Percentiles rank a stretch among this genome's conserved stretches.
phyloP scores from a whole-genome alignment of 2,113 vertebrate species.

The Etheostoma cragini region DNA sequence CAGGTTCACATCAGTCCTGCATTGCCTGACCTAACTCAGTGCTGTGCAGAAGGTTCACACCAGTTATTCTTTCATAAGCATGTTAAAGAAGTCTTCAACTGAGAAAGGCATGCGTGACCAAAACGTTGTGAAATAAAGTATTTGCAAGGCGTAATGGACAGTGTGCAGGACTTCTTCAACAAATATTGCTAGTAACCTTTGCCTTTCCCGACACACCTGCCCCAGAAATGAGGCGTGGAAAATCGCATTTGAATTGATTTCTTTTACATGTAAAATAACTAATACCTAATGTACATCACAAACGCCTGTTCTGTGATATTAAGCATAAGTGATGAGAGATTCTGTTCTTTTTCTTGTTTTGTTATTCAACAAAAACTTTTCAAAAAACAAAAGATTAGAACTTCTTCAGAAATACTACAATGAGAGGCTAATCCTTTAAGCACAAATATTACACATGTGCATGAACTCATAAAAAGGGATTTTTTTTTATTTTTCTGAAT shows the following conservation, averaged over 20 bases:
- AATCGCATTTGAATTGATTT: not conserved
- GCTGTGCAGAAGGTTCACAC: not conserved
- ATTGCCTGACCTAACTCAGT: too few relatives aligned
- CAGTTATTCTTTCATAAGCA: not conserved
- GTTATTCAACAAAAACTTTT: not conserved
- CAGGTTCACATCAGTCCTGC: slow-evolving; percentile 1
- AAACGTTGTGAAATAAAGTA: too few relatives aligned
- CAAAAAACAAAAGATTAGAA: slow-evolving; percentile 34
- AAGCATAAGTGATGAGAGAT: not conserved
- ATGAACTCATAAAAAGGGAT: not conserved
- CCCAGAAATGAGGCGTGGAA: too few relatives aligned
- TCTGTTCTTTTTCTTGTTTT: not conserved
- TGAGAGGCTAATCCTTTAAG: slow-evolving; percentile 52
- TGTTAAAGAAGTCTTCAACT: too few relatives aligned
- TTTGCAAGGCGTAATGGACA: too few relatives aligned
- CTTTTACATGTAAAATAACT: slow-evolving; percentile 14
- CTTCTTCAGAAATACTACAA: slow-evolving; percentile 37
- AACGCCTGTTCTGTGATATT: not conserved
- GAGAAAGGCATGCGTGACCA: too few relatives aligned
- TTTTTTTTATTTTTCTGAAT: not conserved
- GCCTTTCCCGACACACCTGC: too few relatives aligned
- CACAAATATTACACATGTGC: slow-evolving; percentile 36
- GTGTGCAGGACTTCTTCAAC: too few relatives aligned
- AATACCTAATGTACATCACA: not conserved
- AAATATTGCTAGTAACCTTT: too few relatives aligned